Evolutionary conservation across 2,888 invertebrate species (phyloP).

Genomic region (Limnephilus marmoratus): DNA sequence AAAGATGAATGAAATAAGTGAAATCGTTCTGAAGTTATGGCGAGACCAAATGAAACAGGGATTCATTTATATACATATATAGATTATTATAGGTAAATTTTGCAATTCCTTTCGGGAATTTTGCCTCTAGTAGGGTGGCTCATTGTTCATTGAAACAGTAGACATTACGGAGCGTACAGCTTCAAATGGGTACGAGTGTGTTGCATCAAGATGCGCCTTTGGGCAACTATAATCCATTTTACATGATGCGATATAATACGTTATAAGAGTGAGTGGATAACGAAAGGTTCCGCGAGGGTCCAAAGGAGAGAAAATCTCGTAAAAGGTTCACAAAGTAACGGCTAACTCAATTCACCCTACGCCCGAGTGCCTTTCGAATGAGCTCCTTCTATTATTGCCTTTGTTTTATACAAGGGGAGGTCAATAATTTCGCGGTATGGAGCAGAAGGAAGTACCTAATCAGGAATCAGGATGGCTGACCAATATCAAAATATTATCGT

Average conservation of each 20-base stretch:
- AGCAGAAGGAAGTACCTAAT: no score
- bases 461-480: no score
- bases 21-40: no score
- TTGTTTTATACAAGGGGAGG: background rate
- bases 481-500: no score
- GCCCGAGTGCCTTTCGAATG: constrained; percentile 12
- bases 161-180: background rate
- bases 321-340: constrained; percentile 31
- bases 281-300: constrained; percentile 20
- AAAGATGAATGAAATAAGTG: no score
- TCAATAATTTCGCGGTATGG: background rate
- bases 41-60: no score
- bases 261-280: background rate
- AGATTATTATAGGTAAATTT: no score
- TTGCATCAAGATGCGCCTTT: background rate
- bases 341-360: constrained; percentile 35
- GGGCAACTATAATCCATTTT: background rate
- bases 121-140: no score
- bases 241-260: constrained; percentile 7
- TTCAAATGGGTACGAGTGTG: background rate
- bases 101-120: no score
- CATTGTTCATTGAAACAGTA: background rate
- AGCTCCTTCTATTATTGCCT: background rate
- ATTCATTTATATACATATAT: no score
- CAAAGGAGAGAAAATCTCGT: constrained; percentile 36